Base-by-base conservation (phyloP, 1,140 invertebrate species). In the Lethrus apterus region DNA sequence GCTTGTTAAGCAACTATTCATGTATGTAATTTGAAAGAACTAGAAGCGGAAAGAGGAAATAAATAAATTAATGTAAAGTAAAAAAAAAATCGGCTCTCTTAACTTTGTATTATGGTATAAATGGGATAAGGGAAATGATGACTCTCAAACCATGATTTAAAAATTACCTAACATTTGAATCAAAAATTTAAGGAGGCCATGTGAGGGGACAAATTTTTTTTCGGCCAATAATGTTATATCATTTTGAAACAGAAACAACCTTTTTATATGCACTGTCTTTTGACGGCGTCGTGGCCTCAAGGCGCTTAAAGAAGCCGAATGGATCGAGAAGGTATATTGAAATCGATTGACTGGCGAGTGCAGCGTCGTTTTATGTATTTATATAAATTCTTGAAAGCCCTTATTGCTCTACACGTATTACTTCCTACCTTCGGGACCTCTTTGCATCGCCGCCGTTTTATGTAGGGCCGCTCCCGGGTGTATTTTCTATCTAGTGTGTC, bases 341-440 rank as follows among this genome's bases (percentile, higher is more conserved):
- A 53, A 53, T 53, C 51, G 51, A 53, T 53, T 53, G 51, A 50
- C 47, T 53, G 43, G 35, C 50, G 47, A 53, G 46, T 53, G 44
- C 47, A 53, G 42, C 44, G 43, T 44, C 48, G 47, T 53, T 53
- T 53, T 53, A 40, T 40, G 46, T 53, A 47, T 53, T 50, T 53
- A 53, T 53, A 53, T 53, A 53, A 53, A 49, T 53, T 53, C 51
- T 49, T 49, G 35, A 53, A 42, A 33, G 30, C 48, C 48, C 48
- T 47, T 50, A 50, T 50, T 50, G 48, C 48, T 35, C 42, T 38
- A 50, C 41, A 50, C 42, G 42, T 50, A 50, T 50, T 50, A 34
- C 48, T 50, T 50, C 48, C 48, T 50, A 42, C 48, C 48, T 50
- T 44, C 35, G 48, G 48, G 48, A 50, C 48, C 42, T 33, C 41